Conservation (phyloP, 2,113 vertebrate genomes). For the Scortum barcoo region DNA sequence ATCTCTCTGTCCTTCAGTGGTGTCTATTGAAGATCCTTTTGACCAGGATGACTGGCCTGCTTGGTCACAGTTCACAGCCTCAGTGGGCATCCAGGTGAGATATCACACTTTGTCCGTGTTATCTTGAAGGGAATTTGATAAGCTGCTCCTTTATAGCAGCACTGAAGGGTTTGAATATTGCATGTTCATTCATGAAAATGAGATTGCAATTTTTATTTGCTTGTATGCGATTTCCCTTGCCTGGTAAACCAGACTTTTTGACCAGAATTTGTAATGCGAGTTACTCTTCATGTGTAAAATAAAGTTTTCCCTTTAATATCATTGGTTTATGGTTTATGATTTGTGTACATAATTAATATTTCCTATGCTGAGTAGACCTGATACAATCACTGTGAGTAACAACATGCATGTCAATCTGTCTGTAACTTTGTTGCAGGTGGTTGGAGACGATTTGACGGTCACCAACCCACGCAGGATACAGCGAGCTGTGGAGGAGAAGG, state of each 20-base stretch:
- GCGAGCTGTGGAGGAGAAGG: conserved; percentile 91
- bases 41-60: conserved; percentile 96
- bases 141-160: neutral
- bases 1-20: conserved; percentile 82
- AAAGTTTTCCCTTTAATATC: neutral
- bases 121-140: neutral
- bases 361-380: neutral
- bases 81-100: conserved; percentile 89
- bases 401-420: neutral
- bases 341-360: neutral
- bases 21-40: conserved; percentile 95
- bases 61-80: conserved; percentile 92
- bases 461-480: conserved; percentile 94
- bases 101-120: neutral
- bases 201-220: neutral
- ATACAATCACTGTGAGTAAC: neutral
- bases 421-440: conserved; percentile 83
- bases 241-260: neutral
- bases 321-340: conserved; percentile 16
- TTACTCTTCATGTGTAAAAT: neutral
- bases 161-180: neutral
- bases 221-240: neutral
- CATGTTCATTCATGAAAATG: neutral
- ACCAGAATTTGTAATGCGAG: neutral
- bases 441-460: conserved; percentile 94